phyloP scores from a whole-genome alignment of 37 sponge, comb jelly and placozoan species.

The Oopsacas minuta region DNA sequence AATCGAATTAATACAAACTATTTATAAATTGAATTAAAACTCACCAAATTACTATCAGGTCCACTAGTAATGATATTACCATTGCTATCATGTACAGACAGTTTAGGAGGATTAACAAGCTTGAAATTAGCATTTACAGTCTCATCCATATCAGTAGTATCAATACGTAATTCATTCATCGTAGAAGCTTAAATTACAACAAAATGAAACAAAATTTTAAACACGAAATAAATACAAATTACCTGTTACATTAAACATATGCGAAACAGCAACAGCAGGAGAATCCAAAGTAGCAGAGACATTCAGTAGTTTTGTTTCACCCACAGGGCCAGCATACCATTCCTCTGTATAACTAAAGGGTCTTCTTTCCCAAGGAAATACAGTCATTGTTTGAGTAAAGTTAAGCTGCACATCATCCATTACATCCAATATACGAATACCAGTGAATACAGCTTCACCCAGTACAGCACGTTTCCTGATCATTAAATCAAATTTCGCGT shows the following conservation, averaged over 20 bases:
- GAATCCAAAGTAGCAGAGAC: neutral
- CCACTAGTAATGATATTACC: slow-evolving; percentile 32
- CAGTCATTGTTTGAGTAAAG: slow-evolving; percentile 33
- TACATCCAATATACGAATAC: slow-evolving; percentile 27
- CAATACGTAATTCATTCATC: neutral
- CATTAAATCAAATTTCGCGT: slow-evolving; percentile 26
- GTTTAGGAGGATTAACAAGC: slow-evolving; percentile 20
- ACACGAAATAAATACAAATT: neutral
- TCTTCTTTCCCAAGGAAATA: slow-evolving; percentile 33
- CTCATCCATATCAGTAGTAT: neutral
- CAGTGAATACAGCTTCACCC: slow-evolving; percentile 30
- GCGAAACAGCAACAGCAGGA: slow-evolving; percentile 25
- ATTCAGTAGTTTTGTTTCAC: neutral
- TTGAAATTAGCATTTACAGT: slow-evolving; percentile 31
- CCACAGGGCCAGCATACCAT: neutral
- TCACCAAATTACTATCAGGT: slow-evolving; percentile 28
- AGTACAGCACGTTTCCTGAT: slow-evolving; percentile 18
- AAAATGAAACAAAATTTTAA: neutral
- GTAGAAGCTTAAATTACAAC: neutral
- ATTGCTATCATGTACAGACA: slow-evolving; percentile 20
- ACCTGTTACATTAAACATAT: slow-evolving; percentile 34
- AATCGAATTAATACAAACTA: neutral
- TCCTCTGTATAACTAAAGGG: slow-evolving; percentile 26
- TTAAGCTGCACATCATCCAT: slow-evolving; percentile 30
- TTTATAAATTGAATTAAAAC: neutral